These are phyloP conservation scores for Syrmaticus mikado DNA, from an alignment of 2,113 vertebrate species.

Conservation along the genomic window DNA sequence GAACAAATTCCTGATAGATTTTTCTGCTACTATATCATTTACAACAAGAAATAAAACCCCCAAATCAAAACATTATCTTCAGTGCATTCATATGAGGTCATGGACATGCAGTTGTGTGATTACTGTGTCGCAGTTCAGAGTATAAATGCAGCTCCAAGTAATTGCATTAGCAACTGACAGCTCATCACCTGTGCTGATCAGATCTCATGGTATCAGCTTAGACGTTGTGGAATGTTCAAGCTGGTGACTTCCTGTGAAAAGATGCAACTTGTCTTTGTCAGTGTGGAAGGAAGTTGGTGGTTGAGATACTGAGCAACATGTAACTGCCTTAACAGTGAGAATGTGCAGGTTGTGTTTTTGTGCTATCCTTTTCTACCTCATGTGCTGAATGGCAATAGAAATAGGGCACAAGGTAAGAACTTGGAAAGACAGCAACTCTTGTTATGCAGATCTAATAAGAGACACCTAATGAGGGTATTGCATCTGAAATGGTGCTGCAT, in stretches of 20 bases:
- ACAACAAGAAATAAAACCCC: not conserved
- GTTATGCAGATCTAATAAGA: not conserved
- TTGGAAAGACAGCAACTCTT: not conserved
- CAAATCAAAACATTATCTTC: not conserved
- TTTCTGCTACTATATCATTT: not conserved
- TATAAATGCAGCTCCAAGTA: not conserved
- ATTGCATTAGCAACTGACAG: not conserved
- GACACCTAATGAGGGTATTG: not conserved
- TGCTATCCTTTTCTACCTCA: not conserved
- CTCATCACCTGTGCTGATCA: not conserved
- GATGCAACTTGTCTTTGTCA: not conserved
- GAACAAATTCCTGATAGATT: not conserved
- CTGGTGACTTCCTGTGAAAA: not conserved
- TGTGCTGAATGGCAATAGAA: not conserved
- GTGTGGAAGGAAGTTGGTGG: not conserved
- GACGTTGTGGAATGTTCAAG: not conserved
- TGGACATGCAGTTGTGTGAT: not conserved
- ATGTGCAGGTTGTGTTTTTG: not conserved
- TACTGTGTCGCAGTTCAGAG: accelerated
- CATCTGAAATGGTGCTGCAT: not conserved
- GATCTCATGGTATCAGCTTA: not conserved
- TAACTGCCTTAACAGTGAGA: not conserved
- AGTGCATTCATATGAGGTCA: accelerated
- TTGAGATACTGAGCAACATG: not conserved
- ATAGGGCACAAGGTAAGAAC: not conserved